Conservation (phyloP, 1,140 invertebrate genomes). For the Himalopsyche phryganea region DNA sequence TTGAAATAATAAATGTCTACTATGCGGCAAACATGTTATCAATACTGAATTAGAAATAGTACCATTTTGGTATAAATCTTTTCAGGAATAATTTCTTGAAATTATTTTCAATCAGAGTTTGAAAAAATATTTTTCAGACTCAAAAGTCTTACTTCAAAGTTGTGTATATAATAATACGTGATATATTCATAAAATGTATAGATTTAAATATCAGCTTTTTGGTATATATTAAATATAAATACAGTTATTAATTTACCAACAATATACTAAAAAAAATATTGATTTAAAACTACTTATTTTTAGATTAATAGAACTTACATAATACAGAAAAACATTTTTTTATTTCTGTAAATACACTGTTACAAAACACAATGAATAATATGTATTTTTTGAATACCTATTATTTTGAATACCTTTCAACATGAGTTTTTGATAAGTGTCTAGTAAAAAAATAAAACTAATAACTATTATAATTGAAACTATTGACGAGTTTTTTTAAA, state of each 20-base stretch:
- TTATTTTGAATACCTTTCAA: background rate
- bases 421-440: no score
- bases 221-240: constrained; percentile 2
- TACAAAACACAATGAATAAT: constrained; percentile 20
- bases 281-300: background rate
- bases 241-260: no score
- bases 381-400: constrained; percentile 10
- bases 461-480: no score
- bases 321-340: constrained; percentile 1
- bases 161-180: constrained; percentile 21
- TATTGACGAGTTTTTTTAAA: no score
- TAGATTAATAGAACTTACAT: background rate
- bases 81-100: no score
- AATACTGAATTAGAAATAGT: no score
- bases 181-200: constrained; percentile 23
- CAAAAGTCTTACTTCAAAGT: constrained; percentile 4
- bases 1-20: no score
- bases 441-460: no score
- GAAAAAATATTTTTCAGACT: constrained; percentile 1
- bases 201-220: constrained; percentile 13
- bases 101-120: constrained; percentile 6
- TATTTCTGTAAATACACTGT: constrained; percentile 33
- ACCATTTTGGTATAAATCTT: no score
- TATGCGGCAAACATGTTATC: no score
- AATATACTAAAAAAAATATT: background rate